Percentiles rank a stretch among this genome's conserved stretches.
Evolutionary conservation across 2,797 vertebrate genomes (phyloP).

Genomic region (Decapterus maruadsi): DNA sequence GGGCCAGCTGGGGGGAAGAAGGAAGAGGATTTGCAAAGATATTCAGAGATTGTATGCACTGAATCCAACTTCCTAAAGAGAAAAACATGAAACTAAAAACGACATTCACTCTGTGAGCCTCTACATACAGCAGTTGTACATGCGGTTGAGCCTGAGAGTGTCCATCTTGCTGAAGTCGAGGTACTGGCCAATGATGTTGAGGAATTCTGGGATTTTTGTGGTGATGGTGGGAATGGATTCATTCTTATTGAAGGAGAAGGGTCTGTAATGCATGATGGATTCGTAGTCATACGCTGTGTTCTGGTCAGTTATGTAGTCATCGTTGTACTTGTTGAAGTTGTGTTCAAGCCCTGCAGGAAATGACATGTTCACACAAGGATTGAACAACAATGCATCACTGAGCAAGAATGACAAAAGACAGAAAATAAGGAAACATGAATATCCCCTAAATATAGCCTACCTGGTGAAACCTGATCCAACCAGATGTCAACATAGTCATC

Average conservation of each 20-base stretch:
- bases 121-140: conserved; percentile 95
- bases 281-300: conserved; percentile 95
- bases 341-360: conserved; percentile 82
- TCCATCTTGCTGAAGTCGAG: conserved; percentile 91
- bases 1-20: conserved; percentile 82
- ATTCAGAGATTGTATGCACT: background rate
- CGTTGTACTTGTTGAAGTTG: conserved; percentile 91
- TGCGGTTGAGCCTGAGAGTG: conserved; percentile 89
- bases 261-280: conserved; percentile 93
- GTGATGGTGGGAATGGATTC: conserved; percentile 88
- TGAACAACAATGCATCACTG: background rate
- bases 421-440: background rate
- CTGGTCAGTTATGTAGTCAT: conserved; percentile 90
- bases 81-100: no score
- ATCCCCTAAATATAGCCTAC: conserved; percentile 71
- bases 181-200: conserved; percentile 91
- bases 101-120: no score
- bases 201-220: conserved; percentile 91
- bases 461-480: conserved; percentile 88
- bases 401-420: background rate
- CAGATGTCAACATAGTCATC: conserved; percentile 93
- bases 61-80: background rate
- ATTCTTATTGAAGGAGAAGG: conserved; percentile 92
- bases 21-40: background rate
- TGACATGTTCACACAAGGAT: background rate